These are phyloP conservation scores for Eupeodes corollae DNA, from an alignment of 1,140 invertebrate genomes.

Conservation along the genomic window DNA sequence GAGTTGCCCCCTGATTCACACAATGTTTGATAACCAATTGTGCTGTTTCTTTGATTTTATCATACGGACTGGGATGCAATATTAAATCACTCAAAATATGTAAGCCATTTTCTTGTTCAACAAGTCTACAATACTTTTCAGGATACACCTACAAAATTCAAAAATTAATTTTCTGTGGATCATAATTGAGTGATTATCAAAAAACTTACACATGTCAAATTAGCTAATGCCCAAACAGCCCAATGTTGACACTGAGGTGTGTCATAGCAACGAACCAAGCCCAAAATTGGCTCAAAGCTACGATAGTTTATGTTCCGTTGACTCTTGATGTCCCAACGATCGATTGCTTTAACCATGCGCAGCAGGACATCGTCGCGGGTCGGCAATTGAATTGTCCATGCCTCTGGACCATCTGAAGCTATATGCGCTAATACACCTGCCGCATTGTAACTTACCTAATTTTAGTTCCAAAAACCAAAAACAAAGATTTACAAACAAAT, in stretches of 20 bases:
- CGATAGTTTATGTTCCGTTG: slow-evolving; percentile 94
- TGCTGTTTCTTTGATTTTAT: slow-evolving; percentile 55
- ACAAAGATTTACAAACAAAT: slow-evolving; percentile 3
- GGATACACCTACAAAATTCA: slow-evolving; percentile 37
- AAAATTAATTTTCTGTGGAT: background rate
- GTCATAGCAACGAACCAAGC: slow-evolving; percentile 65
- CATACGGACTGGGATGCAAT: slow-evolving; percentile 46
- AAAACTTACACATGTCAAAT: slow-evolving; percentile 69
- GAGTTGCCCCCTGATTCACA: too few relatives aligned
- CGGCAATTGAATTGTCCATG: slow-evolving; percentile 67
- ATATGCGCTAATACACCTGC: slow-evolving; percentile 92
- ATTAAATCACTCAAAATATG: slow-evolving; percentile 58
- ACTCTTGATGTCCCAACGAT: slow-evolving; percentile 75
- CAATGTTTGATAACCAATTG: slow-evolving; percentile 55
- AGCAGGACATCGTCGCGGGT: slow-evolving; percentile 60
- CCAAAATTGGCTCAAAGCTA: slow-evolving; percentile 83
- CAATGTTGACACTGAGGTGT: slow-evolving; percentile 88
- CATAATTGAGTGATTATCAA: background rate
- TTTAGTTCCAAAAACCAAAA: slow-evolving; percentile 2
- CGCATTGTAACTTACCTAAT: slow-evolving; percentile 88
- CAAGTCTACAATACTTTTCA: slow-evolving; percentile 79
- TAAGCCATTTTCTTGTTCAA: slow-evolving; percentile 76
- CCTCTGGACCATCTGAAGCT: slow-evolving; percentile 76
- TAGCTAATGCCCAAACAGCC: slow-evolving; percentile 96
- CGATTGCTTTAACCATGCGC: slow-evolving; percentile 68